phyloP scores from a whole-genome alignment of 2,888 invertebrate genomes.

The Lampropteryx suffumata region DNA sequence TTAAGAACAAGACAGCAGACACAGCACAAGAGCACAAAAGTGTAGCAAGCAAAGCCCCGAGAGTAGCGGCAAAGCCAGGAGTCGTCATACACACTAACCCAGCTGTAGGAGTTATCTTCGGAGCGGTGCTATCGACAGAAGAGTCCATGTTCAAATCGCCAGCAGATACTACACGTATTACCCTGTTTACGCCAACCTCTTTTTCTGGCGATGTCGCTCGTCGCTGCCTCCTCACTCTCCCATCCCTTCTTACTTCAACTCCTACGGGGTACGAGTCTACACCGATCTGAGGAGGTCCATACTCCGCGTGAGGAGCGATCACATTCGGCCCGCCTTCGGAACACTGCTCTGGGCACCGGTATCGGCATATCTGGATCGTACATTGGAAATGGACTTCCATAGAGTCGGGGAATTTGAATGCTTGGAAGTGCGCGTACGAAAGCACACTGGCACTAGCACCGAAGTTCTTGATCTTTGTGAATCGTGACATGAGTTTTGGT shows the following conservation, averaged over 20 bases:
- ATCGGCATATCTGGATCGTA: slow-evolving; percentile 96
- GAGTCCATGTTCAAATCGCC: slow-evolving; percentile 93
- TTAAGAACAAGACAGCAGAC: slow-evolving; percentile 92
- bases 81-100: slow-evolving; percentile 96
- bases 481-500: slow-evolving; percentile 95
- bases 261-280: slow-evolving; percentile 77
- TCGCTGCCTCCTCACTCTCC: slow-evolving; percentile 86
- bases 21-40: slow-evolving; percentile 92
- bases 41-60: slow-evolving; percentile 91
- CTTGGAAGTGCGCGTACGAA: slow-evolving; percentile 96
- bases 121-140: slow-evolving; percentile 85
- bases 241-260: slow-evolving; percentile 87
- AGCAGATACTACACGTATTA: slow-evolving; percentile 95
- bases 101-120: slow-evolving; percentile 85
- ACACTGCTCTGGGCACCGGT: slow-evolving; percentile 96
- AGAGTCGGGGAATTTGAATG: slow-evolving; percentile 97
- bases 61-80: slow-evolving; percentile 94
- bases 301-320: slow-evolving; percentile 84
- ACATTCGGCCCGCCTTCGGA: slow-evolving; percentile 84
- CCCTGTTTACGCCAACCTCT: slow-evolving; percentile 93
- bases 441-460: slow-evolving; percentile 96
- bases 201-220: slow-evolving; percentile 86
- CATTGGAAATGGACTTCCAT: slow-evolving; percentile 99
- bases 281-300: slow-evolving; percentile 86
- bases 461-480: slow-evolving; percentile 97